Conservation (phyloP, 2,797 vertebrate species). For the Botia kubotai region DNA sequence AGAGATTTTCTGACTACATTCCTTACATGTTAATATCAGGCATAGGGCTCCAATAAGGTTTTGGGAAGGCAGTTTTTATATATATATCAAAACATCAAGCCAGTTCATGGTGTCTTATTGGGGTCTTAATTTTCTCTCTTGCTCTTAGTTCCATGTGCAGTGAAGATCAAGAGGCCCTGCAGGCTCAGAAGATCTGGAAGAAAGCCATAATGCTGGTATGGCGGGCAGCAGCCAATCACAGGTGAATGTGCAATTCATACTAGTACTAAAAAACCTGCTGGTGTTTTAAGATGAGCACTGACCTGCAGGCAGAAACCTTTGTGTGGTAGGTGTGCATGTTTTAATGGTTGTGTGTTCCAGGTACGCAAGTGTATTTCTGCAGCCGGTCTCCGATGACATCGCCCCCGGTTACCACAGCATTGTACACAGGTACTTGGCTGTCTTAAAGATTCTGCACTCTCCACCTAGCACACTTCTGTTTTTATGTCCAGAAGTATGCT, state of each 20-base stretch:
- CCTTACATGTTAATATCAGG: no score
- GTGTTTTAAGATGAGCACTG: constrained; percentile 7
- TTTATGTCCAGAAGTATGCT: no score
- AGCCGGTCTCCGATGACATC: constrained; percentile 92
- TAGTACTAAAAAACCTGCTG: background rate
- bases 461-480: background rate
- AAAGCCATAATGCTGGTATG: constrained; percentile 99
- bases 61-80: background rate
- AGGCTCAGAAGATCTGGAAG: constrained; percentile 99
- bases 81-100: background rate
- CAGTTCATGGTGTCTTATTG: background rate
- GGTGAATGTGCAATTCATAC: constrained; percentile 72
- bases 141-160: constrained; percentile 90
- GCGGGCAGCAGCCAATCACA: constrained; percentile 98
- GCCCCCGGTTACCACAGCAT: constrained; percentile 94
- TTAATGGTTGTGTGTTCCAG: constrained; percentile 62
- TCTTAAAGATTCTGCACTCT: background rate
- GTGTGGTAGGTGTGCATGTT: background rate
- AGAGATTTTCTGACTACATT: background rate
- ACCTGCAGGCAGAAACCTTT: background rate
- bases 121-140: background rate
- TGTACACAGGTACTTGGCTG: constrained; percentile 85
- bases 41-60: no score
- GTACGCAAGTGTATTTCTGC: constrained; percentile 88
- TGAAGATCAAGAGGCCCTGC: constrained; percentile 96